Percentiles rank a stretch among this genome's conserved stretches.
Conservation (phyloP, 2,888 invertebrate genomes). For the Willowsia nigromaculata region DNA sequence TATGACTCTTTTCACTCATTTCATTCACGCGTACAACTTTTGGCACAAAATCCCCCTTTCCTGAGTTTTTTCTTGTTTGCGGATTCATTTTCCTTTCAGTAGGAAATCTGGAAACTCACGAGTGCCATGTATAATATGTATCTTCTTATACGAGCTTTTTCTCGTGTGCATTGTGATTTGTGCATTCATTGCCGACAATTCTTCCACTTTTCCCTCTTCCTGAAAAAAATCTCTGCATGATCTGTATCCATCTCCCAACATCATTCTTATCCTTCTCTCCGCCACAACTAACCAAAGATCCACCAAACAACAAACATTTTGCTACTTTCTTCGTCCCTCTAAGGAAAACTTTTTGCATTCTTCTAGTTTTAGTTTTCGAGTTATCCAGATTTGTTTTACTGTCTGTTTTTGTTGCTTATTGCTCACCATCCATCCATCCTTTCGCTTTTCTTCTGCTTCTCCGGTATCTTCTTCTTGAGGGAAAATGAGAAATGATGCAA, state of each 20-base stretch:
- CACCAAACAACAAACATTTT: slow-evolving; percentile 32
- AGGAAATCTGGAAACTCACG: background rate
- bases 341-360: slow-evolving; percentile 54
- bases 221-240: slow-evolving; percentile 22
- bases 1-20: slow-evolving; percentile 37
- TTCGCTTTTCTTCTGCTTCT: background rate
- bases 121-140: background rate
- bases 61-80: slow-evolving; percentile 42
- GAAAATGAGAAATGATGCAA: slow-evolving; percentile 30
- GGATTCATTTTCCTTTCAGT: slow-evolving; percentile 7
- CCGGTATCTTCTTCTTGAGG: background rate
- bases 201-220: background rate
- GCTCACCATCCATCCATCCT: background rate
- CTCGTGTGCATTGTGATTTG: slow-evolving; percentile 47
- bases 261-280: background rate
- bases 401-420: slow-evolving; percentile 6
- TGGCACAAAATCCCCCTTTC: slow-evolving; percentile 53
- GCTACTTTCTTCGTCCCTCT: slow-evolving; percentile 17
- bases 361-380: slow-evolving; percentile 4
- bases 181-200: slow-evolving; percentile 32
- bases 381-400: slow-evolving; percentile 26
- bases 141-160: background rate
- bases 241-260: background rate
- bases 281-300: slow-evolving; percentile 6
- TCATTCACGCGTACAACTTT: slow-evolving; percentile 47